Percentiles rank a stretch among this genome's conserved stretches.
Conservation (phyloP, 2,113 vertebrate species). For the Alces alces region DNA sequence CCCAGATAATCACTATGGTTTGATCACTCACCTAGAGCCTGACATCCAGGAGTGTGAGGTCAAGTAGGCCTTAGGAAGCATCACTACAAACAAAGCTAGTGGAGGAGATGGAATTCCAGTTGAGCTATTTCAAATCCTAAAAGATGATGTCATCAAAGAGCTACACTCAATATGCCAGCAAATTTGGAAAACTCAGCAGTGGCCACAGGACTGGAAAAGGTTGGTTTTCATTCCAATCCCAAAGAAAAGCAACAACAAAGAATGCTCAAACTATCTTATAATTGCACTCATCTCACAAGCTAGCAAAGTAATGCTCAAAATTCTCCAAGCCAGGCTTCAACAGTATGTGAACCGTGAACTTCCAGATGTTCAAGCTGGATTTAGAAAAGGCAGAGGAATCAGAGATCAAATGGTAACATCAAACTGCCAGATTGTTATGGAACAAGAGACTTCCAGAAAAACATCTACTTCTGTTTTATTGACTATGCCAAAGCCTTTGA, state of each 20-base stretch:
- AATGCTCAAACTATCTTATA: not conserved
- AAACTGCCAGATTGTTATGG: not conserved
- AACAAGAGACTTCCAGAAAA: not conserved
- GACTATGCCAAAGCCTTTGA: not conserved
- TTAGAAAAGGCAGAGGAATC: not conserved
- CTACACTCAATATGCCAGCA: not conserved
- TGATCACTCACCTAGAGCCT: not conserved
- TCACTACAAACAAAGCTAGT: not conserved
- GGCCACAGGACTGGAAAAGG: not conserved
- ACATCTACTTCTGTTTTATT: not conserved
- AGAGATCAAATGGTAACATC: not conserved
- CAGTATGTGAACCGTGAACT: accelerated
- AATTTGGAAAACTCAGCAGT: not conserved
- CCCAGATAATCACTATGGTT: not conserved
- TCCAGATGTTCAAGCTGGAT: not conserved
- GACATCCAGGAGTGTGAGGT: not conserved
- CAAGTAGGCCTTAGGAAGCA: not conserved
- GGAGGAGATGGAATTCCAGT: not conserved
- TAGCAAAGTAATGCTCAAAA: not conserved
- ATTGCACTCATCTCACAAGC: not conserved
- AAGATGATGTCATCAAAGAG: not conserved
- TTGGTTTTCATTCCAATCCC: not conserved
- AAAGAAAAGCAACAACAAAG: not conserved
- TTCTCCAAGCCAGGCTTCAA: not conserved
- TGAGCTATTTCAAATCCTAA: not conserved